phyloP scores from a whole-genome alignment of 2,797 vertebrate genomes.

The Orestias chungarensis region DNA sequence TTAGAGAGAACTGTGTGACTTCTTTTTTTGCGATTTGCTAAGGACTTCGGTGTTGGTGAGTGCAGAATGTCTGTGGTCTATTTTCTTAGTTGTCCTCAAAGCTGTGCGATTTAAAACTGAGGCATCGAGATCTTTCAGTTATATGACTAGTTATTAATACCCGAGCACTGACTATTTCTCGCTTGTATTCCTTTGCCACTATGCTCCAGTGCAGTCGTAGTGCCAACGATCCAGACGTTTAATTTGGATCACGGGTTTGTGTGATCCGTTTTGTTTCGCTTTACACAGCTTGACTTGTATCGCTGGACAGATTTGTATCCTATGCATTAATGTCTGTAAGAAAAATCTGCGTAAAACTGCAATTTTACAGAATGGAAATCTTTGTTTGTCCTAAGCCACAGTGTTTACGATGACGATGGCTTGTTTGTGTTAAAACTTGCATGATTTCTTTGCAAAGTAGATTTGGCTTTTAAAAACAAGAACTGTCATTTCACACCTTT shows the following conservation, averaged over 20 bases:
- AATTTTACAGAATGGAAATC: neutral
- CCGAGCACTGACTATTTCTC: neutral
- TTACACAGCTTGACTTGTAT: constrained; percentile 57
- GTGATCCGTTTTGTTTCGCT: constrained; percentile 36
- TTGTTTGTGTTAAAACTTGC: constrained; percentile 17
- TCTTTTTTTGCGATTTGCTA: constrained; percentile 54
- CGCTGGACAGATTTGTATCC: constrained; percentile 67
- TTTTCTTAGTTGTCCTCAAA: constrained; percentile 47
- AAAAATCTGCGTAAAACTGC: constrained; percentile 40
- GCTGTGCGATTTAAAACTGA: constrained; percentile 28
- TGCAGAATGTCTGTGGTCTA: constrained; percentile 50
- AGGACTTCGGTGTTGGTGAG: constrained; percentile 59
- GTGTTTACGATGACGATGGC: constrained; percentile 19
- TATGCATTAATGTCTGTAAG: constrained; percentile 68
- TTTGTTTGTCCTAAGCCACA: constrained; percentile 1
- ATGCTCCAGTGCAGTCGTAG: constrained; percentile 41
- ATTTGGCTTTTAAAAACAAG: neutral
- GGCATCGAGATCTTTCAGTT: constrained; percentile 33
- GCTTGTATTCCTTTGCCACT: neutral
- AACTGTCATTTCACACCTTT: neutral
- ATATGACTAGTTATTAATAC: constrained; percentile 41
- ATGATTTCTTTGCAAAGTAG: constrained; percentile 15
- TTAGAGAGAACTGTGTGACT: constrained; percentile 41
- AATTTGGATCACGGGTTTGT: constrained; percentile 45
- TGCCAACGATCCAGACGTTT: constrained; percentile 71